Conservation (phyloP, 2,113 vertebrate genomes). For the Baryphthengus martii region DNA sequence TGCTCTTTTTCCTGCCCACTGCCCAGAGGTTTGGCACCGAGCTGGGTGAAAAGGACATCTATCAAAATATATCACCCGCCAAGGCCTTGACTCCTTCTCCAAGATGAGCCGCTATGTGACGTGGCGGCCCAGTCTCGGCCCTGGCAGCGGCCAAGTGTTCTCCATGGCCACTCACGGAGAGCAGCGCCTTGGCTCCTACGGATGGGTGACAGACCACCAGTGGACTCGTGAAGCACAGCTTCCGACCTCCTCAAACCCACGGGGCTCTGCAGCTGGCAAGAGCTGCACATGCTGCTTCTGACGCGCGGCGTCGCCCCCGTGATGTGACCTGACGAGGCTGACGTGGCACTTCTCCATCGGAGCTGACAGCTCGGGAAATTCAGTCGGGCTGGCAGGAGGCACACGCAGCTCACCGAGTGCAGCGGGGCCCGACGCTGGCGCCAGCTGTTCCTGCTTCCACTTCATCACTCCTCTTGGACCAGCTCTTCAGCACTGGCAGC, state of each 20-base stretch:
- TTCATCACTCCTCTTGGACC: background rate
- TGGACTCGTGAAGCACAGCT: too few species aligned
- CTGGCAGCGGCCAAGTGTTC: background rate
- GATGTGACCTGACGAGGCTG: background rate
- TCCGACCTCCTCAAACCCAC: background rate
- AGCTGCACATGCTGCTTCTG: background rate
- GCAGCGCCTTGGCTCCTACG: background rate
- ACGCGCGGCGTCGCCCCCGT: rapidly evolving
- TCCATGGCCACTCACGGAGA: background rate
- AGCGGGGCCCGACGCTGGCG: rapidly evolving
- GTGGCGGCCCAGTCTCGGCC: rapidly evolving
- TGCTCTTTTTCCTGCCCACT: background rate
- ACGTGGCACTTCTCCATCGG: rapidly evolving
- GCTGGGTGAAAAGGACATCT: background rate
- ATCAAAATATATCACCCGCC: background rate
- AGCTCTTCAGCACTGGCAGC: background rate
- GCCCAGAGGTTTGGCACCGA: background rate
- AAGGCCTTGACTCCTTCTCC: background rate
- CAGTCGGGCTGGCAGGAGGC: background rate
- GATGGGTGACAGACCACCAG: background rate
- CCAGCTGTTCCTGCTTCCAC: conserved; percentile 36
- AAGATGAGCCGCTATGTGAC: rapidly evolving
- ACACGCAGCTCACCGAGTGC: rapidly evolving
- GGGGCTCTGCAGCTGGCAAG: background rate
- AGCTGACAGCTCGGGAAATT: background rate